Conservation (phyloP, 2,888 invertebrate genomes). For the Athalia circularis region DNA sequence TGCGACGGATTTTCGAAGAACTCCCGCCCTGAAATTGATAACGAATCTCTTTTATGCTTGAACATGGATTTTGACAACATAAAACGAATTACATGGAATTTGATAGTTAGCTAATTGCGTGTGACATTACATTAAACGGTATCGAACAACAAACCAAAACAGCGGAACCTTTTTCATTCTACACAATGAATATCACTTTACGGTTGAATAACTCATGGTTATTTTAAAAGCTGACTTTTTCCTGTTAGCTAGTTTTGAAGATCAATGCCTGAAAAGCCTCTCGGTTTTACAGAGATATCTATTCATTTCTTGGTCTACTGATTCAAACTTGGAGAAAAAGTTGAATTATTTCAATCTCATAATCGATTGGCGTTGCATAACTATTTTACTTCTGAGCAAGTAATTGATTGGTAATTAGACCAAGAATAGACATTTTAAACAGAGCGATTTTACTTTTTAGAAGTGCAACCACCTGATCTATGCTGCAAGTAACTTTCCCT, state of each 20-base stretch:
- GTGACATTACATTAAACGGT: conserved; percentile 9
- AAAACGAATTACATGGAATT: not conserved
- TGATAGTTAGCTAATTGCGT: not conserved
- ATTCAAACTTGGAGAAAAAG: too few relatives aligned
- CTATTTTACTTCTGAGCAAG: not conserved
- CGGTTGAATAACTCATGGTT: not conserved
- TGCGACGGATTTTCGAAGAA: conserved; percentile 98
- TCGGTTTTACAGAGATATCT: too few relatives aligned
- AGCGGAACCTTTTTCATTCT: conserved; percentile 15
- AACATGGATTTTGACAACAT: too few relatives aligned
- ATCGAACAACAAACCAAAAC: not conserved
- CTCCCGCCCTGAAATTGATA: conserved; percentile 84
- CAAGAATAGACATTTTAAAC: not conserved
- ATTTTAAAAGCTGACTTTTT: not conserved
- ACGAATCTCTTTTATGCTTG: not conserved
- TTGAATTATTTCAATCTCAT: not conserved
- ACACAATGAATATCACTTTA: not conserved
- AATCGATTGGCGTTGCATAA: too few relatives aligned
- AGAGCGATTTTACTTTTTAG: conserved; percentile 16
- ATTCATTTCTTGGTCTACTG: too few relatives aligned
- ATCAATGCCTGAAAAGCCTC: not conserved
- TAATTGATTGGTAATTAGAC: not conserved
- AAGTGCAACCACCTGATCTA: not conserved
- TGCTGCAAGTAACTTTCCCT: conserved; percentile 30
- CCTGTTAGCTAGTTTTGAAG: not conserved